phyloP scores from a whole-genome alignment of 30 jellyfish, hydroid and myxozoan genomes.

The Chironex yamaguchii region DNA sequence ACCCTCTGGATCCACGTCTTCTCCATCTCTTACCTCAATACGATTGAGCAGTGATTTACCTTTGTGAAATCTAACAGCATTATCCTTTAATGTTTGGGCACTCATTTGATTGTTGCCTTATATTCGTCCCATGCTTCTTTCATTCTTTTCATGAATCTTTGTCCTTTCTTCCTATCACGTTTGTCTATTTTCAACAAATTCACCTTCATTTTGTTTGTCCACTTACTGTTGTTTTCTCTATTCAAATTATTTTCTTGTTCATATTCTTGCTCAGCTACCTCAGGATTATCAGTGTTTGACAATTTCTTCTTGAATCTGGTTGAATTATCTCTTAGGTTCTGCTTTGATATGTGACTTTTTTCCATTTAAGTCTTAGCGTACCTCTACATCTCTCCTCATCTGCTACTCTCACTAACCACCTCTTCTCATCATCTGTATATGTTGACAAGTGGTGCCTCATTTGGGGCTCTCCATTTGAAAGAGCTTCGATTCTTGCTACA shows the following conservation, averaged over 20 bases:
- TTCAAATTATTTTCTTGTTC: neutral
- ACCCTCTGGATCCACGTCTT: neutral
- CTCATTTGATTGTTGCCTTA: neutral
- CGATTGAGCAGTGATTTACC: neutral
- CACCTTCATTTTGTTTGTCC: conserved; percentile 14
- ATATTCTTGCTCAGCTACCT: neutral
- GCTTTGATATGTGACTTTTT: neutral
- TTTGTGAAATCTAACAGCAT: neutral
- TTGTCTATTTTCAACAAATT: neutral
- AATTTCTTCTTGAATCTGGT: neutral
- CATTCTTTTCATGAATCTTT: conserved; percentile 17
- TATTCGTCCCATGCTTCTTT: conserved; percentile 12
- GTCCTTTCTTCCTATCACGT: conserved; percentile 6
- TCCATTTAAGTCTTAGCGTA: too few relatives aligned
- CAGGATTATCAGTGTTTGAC: neutral
- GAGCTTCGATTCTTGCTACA: too few relatives aligned
- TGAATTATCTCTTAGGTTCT: neutral
- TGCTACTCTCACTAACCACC: too few relatives aligned
- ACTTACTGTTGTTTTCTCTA: neutral
- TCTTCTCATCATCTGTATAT: too few relatives aligned
- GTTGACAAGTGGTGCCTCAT: too few relatives aligned
- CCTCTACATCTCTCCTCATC: too few relatives aligned
- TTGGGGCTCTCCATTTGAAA: too few relatives aligned
- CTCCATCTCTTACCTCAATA: conserved; percentile 16
- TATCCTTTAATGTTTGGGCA: conserved; percentile 7